A percentile compares a stretch with the other conserved stretches of the same genome.
phyloP scores from a whole-genome alignment of 2,888 invertebrate species.

The Heliconius hortense region DNA sequence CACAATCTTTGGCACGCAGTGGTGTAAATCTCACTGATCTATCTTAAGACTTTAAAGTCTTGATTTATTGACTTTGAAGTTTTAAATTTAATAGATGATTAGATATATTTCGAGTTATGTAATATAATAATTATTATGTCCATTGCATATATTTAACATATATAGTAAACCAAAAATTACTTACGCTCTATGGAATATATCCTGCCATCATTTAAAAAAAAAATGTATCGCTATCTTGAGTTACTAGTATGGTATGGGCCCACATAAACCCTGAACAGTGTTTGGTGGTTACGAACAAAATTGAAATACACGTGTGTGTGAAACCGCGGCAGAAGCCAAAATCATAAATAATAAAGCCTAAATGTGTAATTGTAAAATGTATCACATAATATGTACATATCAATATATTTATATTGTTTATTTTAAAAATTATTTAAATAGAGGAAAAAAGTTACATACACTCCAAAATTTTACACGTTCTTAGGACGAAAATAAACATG shows the following conservation, averaged over 20 bases:
- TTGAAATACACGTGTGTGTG: constrained; percentile 18
- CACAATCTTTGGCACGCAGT: constrained; percentile 56
- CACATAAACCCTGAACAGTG: constrained; percentile 9
- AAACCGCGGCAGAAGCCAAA: constrained; percentile 17
- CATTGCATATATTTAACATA: no score
- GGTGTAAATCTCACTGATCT: constrained; percentile 52
- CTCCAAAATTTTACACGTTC: background rate
- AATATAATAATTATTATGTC: background rate
- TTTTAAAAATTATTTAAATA: background rate
- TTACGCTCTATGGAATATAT: background rate
- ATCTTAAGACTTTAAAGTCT: constrained; percentile 47
- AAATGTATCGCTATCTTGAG: background rate
- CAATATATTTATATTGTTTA: background rate
- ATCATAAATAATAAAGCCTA: constrained; percentile 15
- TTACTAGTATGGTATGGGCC: background rate
- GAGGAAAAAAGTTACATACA: background rate
- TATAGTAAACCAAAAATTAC: background rate
- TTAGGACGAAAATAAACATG: no score
- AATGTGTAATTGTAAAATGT: constrained; percentile 4
- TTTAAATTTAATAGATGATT: background rate
- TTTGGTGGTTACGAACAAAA: constrained; percentile 17
- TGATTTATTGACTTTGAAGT: constrained; percentile 23
- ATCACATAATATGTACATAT: background rate
- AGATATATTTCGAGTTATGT: background rate
- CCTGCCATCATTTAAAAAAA: background rate